These are phyloP conservation scores for Xenotilapia longispinis DNA, from an alignment of 2,113 vertebrate species.

Conservation along the genomic window DNA sequence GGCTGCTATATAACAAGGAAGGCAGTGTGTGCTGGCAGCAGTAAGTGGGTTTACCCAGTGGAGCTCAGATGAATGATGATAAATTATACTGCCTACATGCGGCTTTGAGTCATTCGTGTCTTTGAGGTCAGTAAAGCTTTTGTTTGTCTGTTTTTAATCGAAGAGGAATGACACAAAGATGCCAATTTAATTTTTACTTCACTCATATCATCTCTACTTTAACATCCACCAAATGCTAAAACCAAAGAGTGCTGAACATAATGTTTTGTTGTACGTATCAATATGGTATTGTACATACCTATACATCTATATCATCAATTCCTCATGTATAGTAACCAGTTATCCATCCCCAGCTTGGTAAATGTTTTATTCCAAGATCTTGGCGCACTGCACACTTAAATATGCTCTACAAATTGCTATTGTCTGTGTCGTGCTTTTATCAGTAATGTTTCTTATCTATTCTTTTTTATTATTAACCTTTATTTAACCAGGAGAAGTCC, in stretches of 20 bases:
- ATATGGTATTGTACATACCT: not conserved
- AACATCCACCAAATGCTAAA: not conserved
- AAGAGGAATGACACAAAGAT: not conserved
- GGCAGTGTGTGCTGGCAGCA: not conserved
- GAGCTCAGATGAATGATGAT: not conserved
- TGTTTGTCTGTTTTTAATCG: not conserved
- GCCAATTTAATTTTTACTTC: not conserved
- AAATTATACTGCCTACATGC: not conserved
- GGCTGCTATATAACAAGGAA: not conserved
- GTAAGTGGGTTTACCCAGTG: not conserved
- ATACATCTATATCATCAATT: fast-evolving
- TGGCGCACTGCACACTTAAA: fast-evolving
- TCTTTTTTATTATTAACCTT: too few relatives aligned
- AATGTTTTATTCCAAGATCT: not conserved
- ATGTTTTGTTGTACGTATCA: not conserved
- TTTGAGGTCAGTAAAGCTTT: not conserved
- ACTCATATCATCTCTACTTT: not conserved
- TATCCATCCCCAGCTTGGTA: not conserved
- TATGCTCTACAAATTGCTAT: not conserved
- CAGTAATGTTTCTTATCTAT: not conserved
- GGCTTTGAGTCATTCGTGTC: not conserved
- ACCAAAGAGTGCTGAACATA: not conserved
- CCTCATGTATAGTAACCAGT: not conserved
- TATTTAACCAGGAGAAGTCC: too few relatives aligned
- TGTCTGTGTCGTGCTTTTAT: not conserved